Evolutionary conservation across 23 tunicate species (phyloP), one percentile per base, ranked within the genome.

Genomic region (Trididemnum clinides): DNA sequence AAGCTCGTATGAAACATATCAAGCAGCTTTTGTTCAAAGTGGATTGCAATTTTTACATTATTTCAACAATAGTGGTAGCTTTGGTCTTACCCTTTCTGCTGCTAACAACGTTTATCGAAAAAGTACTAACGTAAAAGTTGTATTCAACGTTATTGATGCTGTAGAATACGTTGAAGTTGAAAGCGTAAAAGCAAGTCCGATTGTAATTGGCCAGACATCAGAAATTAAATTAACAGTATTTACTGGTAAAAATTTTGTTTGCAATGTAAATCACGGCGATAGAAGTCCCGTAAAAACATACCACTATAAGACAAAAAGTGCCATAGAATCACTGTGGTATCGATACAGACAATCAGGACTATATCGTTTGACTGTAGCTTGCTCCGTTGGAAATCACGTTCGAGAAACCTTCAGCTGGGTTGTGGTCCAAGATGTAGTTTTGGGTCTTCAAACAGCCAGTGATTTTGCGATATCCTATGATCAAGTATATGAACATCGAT

Each of bases 401-500:
- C 27, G 64, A 34, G 2, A 23, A 1, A 39, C 69, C 1, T 0
- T 19, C 0, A 71, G 39, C 33, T 2, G 21, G 1, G 86, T 78
- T 5, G 64, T 77, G 0, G 66, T 92, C 31, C 86, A 87, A 37
- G 28, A 21, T 19, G 33, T 36, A 3, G 70, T 87, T 21, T 35
- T 34, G 30, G 63, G 65, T 34, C 35, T 92, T 7, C 64, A 25
- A 33, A 86, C 88, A 19, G 33, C 69, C 25, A 34, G 33, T 21
- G 83, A 83, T 82, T 80, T 39, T 7, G 86, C 78, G 33, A 38
- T 92, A 29, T 33, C 75, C 2, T 83, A 38, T 57, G 86, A 84
- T 3, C 62, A 75, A 21, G 64, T 33, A 0, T 92, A 82, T 34
- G 58, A 57, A 28, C 91, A 87, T 22, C 21, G 21, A 27, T 92